Evolutionary conservation across 1,140 invertebrate species (phyloP).

Genomic region (Belonocnema kinseyi): DNA sequence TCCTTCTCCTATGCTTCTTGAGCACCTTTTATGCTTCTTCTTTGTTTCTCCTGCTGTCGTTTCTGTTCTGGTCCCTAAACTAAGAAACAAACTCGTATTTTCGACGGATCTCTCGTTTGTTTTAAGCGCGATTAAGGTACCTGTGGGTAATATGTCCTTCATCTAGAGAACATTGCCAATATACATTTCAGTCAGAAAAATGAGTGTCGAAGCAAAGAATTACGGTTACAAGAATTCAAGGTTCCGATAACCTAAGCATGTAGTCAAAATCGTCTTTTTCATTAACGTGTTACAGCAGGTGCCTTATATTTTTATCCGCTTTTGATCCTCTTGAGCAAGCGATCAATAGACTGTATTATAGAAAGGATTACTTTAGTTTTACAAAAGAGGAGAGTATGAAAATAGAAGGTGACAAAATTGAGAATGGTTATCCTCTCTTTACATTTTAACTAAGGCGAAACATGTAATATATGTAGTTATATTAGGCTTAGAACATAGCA

Average conservation of each 20-base stretch:
- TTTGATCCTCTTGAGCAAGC: background rate
- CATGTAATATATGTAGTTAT: slow-evolving; percentile 21
- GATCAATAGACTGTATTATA: slow-evolving; percentile 17
- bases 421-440: background rate
- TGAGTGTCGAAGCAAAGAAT: background rate
- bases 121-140: slow-evolving; percentile 5
- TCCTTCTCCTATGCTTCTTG: slow-evolving; percentile 24
- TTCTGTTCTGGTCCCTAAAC: slow-evolving; percentile 6
- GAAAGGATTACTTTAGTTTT: background rate
- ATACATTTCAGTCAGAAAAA: background rate
- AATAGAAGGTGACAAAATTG: no score
- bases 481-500: background rate
- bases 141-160: background rate
- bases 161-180: background rate
- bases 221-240: no score
- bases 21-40: slow-evolving; percentile 21
- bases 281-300: background rate
- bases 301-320: slow-evolving; percentile 7
- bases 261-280: background rate
- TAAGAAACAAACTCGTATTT: background rate
- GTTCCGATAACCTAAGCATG: no score
- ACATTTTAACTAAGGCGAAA: background rate
- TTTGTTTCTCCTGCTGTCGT: slow-evolving; percentile 14
- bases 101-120: slow-evolving; percentile 8
- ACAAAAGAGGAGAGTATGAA: background rate